These are phyloP conservation scores for Coptodon bakossiorum DNA, from an alignment of 2,113 vertebrate genomes.

Conservation along the genomic window DNA sequence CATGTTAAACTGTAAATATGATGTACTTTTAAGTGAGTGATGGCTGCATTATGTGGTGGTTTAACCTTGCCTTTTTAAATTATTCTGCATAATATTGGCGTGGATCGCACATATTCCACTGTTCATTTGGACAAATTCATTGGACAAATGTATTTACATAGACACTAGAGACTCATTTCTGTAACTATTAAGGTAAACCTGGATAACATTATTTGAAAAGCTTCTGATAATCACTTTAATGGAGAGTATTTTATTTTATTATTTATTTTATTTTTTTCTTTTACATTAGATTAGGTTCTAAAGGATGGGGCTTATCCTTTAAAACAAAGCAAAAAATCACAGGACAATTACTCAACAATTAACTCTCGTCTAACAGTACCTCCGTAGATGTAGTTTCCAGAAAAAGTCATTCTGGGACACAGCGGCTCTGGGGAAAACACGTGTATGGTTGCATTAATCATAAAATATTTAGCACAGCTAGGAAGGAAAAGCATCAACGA, in stretches of 20 bases:
- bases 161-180: not conserved
- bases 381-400: not conserved
- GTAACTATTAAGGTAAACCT: not conserved
- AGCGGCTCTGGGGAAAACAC: not conserved
- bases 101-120: not conserved
- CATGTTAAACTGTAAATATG: not conserved
- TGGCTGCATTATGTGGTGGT: not conserved
- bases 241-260: not conserved
- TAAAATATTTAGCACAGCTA: constrained; percentile 1
- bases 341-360: not conserved
- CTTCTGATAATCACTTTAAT: not conserved
- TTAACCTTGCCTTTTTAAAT: not conserved
- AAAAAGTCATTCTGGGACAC: not conserved
- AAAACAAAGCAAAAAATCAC: not conserved
- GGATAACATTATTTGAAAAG: not conserved
- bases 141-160: not conserved
- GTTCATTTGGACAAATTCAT: too few species aligned
- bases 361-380: not conserved
- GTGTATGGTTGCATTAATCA: not conserved
- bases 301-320: not conserved
- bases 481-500: not conserved
- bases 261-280: not conserved
- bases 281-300: not conserved
- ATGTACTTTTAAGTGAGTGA: not conserved
- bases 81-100: not conserved